Base-by-base conservation (phyloP, 2,888 invertebrate genomes). In the Eumacrocentrus americanus region DNA sequence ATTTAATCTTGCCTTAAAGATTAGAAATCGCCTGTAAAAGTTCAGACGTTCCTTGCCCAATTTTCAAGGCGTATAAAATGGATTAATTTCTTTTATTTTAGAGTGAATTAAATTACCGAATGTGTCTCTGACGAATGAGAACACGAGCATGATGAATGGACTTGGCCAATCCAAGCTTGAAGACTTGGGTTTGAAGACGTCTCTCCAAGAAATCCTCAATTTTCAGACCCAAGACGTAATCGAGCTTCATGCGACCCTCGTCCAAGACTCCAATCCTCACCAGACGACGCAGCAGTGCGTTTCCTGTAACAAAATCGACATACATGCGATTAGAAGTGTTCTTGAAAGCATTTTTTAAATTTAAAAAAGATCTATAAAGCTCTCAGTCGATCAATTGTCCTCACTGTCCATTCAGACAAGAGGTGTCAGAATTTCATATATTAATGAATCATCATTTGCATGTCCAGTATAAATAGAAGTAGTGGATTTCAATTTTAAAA, bases 151-250 rank as follows among this genome's bases (percentile, higher is more conserved):
- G 99, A 87, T 99, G 99, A 82, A 99, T 99, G 54, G 97, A 98
- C 84, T 99, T 99, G 67, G 99, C 98, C 23, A 99, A 88, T 77
- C 99, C 99, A 78, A 98, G 88, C 83, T 99, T 99, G 88, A 99
- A 99, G 58, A 98, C 97, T 82, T 94, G 98, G 0, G 99, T 99
- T 84, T 99, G 99, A 61, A 99, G 90, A 82, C 99, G 92, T 67
- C 99, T 90, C 84, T 99, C 98, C 87, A 99, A 90, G 87, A 99
- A 99, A 86, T 99, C 98, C 84, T 99, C 99, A 75, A 98, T 94
- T 84, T 97, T 95, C 74, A 99, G 87, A 84, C 98, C 98, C 80
- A 99, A 88, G 71, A 99, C 99, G 77, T 99, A 99, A 98, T 99
- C 99, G 75, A 99, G 95, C 85, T 99, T 99, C 99, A 99, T 99